Evolutionary conservation across 2,888 invertebrate species (phyloP).

Genomic region (Diaprepes abbreviatus): DNA sequence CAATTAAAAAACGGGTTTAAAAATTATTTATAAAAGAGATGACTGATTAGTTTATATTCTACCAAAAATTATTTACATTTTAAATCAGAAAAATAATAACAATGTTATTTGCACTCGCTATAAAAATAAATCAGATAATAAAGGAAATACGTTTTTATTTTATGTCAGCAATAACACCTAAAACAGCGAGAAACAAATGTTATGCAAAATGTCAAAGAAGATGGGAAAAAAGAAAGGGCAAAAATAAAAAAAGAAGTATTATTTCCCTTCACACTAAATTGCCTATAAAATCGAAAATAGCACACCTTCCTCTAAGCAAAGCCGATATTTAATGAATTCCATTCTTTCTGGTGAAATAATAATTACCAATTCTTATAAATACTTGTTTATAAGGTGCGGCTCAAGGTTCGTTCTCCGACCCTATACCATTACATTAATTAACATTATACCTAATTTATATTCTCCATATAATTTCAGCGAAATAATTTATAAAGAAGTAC

Average conservation of each 20-base stretch:
- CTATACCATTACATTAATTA: slow-evolving; percentile 26
- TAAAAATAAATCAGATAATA: neutral
- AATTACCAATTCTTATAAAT: slow-evolving; percentile 12
- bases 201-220: slow-evolving; percentile 15
- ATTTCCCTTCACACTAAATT: neutral
- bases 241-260: neutral
- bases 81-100: too few species aligned
- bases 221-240: neutral
- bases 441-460: slow-evolving; percentile 17
- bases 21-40: too few species aligned
- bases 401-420: slow-evolving; percentile 16
- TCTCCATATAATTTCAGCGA: neutral
- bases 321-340: slow-evolving; percentile 15
- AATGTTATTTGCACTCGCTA: too few species aligned
- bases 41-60: too few species aligned
- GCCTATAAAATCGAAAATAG: neutral
- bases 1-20: too few species aligned
- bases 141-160: neutral
- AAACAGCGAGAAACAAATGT: neutral
- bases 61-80: too few species aligned
- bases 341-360: slow-evolving; percentile 13
- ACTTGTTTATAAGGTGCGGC: slow-evolving; percentile 12
- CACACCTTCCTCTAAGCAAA: neutral
- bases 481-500: too few species aligned
- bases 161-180: neutral